Evolutionary conservation across 2,113 vertebrate genomes (phyloP).

Genomic region (Empidonax traillii): DNA sequence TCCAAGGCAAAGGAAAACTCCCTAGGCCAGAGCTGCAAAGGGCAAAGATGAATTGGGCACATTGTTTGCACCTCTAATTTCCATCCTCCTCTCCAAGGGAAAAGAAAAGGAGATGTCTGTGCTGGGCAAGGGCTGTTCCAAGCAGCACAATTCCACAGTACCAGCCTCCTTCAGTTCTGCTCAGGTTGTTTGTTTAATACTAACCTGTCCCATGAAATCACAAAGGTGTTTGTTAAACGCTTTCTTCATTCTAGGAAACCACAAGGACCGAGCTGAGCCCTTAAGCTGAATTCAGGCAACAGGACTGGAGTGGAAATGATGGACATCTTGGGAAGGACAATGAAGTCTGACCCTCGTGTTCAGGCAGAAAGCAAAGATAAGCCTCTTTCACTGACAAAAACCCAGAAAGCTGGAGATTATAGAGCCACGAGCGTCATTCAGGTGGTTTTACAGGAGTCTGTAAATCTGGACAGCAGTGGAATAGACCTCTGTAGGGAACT

Average conservation of each 20-base stretch:
- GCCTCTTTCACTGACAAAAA: not conserved
- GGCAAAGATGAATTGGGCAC: not conserved
- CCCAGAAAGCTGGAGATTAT: not conserved
- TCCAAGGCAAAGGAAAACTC: not conserved
- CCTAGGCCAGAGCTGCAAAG: not conserved
- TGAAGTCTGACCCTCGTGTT: not conserved
- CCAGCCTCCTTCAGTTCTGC: not conserved
- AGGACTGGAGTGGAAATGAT: not conserved
- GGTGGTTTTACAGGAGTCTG: not conserved
- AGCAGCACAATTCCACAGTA: not conserved
- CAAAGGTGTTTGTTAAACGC: not conserved
- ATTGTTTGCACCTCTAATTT: not conserved
- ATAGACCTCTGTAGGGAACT: not conserved
- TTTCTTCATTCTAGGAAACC: slow-evolving; percentile 8
- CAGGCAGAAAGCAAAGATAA: not conserved
- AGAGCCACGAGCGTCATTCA: not conserved
- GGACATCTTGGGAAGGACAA: not conserved
- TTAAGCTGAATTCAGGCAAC: not conserved
- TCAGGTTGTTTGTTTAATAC: not conserved
- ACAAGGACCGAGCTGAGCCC: not conserved
- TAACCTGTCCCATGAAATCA: slow-evolving; percentile 1
- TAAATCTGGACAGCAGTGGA: not conserved
- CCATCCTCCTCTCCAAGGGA: not conserved
- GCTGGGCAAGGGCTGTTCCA: not conserved
- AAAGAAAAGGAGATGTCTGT: not conserved